phyloP scores from a whole-genome alignment of 2,888 invertebrate genomes.

The Theretra japonica region DNA sequence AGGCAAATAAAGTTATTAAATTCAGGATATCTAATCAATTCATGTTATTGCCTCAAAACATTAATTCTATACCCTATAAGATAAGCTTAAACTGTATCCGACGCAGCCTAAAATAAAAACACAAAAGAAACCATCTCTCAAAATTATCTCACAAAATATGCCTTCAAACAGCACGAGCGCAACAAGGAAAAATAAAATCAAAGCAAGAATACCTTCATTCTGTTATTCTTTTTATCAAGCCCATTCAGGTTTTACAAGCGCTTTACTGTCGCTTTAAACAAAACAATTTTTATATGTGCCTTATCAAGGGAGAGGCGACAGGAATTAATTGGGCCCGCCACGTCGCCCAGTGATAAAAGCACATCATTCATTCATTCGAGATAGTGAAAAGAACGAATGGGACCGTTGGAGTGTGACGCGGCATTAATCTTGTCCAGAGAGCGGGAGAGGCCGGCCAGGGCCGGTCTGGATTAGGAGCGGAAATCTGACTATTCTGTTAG shows the following conservation, averaged over 20 bases:
- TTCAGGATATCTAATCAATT: too few relatives aligned
- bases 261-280: slow-evolving; percentile 25
- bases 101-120: not conserved
- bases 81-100: not conserved
- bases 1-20: too few relatives aligned
- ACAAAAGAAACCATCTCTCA: not conserved
- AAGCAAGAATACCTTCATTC: slow-evolving; percentile 20
- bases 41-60: too few relatives aligned
- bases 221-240: slow-evolving; percentile 27
- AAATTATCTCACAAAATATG: slow-evolving; percentile 20
- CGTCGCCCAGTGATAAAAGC: slow-evolving; percentile 42
- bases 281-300: slow-evolving; percentile 32
- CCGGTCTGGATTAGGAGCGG: slow-evolving; percentile 34
- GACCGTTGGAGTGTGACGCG: slow-evolving; percentile 41
- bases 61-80: not conserved
- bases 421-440: slow-evolving; percentile 44
- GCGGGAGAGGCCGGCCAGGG: not conserved
- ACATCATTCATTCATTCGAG: slow-evolving; percentile 42
- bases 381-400: slow-evolving; percentile 46
- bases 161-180: not conserved
- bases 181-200: slow-evolving; percentile 17
- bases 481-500: slow-evolving; percentile 31
- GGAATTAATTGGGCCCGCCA: slow-evolving; percentile 40
- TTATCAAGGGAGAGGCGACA: slow-evolving; percentile 41
- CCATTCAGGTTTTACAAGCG: slow-evolving; percentile 30